Conservation (phyloP, 2,113 vertebrate species). For the rabbit (Oryctolagus cuniculus) region DNA sequence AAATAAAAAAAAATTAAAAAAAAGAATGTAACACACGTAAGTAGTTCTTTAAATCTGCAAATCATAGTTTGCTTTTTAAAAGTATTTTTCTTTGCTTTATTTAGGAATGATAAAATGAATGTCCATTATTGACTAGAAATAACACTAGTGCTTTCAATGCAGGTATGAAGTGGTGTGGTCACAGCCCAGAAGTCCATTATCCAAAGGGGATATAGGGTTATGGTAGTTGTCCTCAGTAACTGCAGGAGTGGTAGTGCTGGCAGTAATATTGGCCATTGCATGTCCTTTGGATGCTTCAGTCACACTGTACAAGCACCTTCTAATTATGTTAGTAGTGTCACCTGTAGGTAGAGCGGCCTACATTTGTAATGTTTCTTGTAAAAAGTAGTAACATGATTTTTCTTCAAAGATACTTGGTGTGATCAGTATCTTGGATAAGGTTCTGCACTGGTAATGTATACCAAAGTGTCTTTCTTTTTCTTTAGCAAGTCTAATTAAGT, state of each 20-base stretch:
- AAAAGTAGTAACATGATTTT: not conserved
- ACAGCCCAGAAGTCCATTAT: not conserved
- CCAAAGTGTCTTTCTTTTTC: not conserved
- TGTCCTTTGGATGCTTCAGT: not conserved
- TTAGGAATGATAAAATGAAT: not conserved
- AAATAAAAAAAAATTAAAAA: no score
- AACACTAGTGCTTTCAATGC: rapidly evolving
- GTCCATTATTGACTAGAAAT: not conserved
- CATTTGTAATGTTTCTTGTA: not conserved
- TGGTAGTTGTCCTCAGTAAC: no score
- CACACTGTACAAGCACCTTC: not conserved
- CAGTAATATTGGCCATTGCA: not conserved
- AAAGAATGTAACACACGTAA: not conserved
- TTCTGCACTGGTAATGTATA: slow-evolving; percentile 26
- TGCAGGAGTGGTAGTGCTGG: not conserved
- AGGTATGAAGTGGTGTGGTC: not conserved
- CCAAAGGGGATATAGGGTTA: not conserved
- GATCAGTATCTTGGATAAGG: not conserved
- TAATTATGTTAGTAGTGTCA: not conserved
- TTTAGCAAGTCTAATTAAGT: not conserved
- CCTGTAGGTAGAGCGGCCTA: not conserved
- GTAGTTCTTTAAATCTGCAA: not conserved
- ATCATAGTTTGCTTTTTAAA: not conserved
- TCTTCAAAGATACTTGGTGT: not conserved
- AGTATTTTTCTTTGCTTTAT: not conserved